A percentile compares a stretch with the other conserved stretches of the same genome.
Conservation (phyloP, 2,888 invertebrate genomes). For the Sinelater perroti region DNA sequence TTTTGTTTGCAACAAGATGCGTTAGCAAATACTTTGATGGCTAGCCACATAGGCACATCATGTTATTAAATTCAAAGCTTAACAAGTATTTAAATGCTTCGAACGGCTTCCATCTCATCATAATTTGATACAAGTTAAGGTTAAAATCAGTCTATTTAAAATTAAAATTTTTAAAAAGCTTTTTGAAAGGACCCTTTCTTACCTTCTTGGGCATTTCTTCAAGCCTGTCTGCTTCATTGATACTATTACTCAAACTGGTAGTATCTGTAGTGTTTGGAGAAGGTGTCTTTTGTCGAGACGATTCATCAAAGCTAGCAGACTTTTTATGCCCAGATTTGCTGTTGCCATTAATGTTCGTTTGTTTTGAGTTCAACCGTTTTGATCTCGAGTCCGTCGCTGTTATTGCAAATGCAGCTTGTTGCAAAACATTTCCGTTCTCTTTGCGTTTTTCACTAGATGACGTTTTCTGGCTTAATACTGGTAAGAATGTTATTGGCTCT, state of each 20-base stretch:
- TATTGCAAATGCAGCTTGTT: constrained; percentile 57
- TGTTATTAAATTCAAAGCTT: not conserved
- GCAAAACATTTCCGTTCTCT: constrained; percentile 36
- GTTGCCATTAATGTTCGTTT: constrained; percentile 23
- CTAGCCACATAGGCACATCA: not conserved
- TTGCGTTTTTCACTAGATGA: not conserved
- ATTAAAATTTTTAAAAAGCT: constrained; percentile 30
- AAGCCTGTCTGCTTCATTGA: constrained; percentile 43
- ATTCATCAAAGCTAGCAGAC: constrained; percentile 54
- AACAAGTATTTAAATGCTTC: not conserved
- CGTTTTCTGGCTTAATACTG: constrained; percentile 1
- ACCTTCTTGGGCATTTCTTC: constrained; percentile 60
- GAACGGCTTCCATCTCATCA: not conserved
- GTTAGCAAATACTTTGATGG: too few species aligned
- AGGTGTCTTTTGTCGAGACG: constrained; percentile 40
- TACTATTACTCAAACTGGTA: constrained; percentile 46
- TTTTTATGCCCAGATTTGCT: constrained; percentile 46
- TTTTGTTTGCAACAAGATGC: constrained; percentile 27
- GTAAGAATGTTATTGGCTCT: constrained; percentile 47
- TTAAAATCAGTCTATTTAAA: constrained; percentile 31
- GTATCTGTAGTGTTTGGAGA: constrained; percentile 44
- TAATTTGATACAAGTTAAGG: too few species aligned
- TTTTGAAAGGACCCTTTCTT: constrained; percentile 72
- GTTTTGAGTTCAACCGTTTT: constrained; percentile 46
- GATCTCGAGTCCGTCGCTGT: constrained; percentile 59